These are phyloP conservation scores for Malthinus flaveolus DNA, from an alignment of 2,888 invertebrate genomes.

Conservation along the genomic window DNA sequence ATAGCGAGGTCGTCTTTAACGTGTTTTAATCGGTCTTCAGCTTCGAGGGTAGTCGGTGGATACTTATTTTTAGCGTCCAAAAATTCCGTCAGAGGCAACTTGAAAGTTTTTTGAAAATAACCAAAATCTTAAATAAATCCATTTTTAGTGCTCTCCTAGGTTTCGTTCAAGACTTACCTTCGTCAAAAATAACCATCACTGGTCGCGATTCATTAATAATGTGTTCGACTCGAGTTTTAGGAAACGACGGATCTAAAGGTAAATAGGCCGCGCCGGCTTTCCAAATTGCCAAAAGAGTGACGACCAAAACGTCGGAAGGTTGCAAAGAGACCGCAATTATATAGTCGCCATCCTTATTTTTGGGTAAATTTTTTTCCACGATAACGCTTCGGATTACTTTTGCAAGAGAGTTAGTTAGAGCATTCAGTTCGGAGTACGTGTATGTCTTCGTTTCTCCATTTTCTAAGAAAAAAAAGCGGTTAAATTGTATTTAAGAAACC, in stretches of 20 bases:
- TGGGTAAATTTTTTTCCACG: conserved; percentile 45
- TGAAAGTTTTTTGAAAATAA: conserved; percentile 41
- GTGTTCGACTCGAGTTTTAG: conserved; percentile 72
- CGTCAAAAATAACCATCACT: conserved; percentile 68
- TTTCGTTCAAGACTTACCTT: too few species aligned
- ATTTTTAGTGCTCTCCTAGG: too few species aligned
- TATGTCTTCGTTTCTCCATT: conserved; percentile 40
- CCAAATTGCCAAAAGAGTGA: conserved; percentile 72
- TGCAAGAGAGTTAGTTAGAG: conserved; percentile 62
- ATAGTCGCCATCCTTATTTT: conserved; percentile 70
- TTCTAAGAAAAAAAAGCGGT: conserved; percentile 33
- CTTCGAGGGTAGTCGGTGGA: conserved; percentile 51
- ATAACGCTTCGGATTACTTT: conserved; percentile 58
- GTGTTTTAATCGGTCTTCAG: conserved; percentile 54
- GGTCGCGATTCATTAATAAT: conserved; percentile 77
- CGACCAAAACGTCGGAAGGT: conserved; percentile 71
- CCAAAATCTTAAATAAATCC: conserved; percentile 13
- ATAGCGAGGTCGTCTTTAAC: conserved; percentile 64
- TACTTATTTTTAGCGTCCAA: conserved; percentile 55
- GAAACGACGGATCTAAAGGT: conserved; percentile 76
- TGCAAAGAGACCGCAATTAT: conserved; percentile 80
- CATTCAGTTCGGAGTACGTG: conserved; percentile 62
- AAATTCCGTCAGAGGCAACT: conserved; percentile 57
- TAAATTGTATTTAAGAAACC: not conserved
- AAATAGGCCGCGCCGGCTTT: conserved; percentile 85